These are phyloP conservation scores for Pyrocoelia pectoralis DNA, from an alignment of 2,888 invertebrate species.

Conservation along the genomic window DNA sequence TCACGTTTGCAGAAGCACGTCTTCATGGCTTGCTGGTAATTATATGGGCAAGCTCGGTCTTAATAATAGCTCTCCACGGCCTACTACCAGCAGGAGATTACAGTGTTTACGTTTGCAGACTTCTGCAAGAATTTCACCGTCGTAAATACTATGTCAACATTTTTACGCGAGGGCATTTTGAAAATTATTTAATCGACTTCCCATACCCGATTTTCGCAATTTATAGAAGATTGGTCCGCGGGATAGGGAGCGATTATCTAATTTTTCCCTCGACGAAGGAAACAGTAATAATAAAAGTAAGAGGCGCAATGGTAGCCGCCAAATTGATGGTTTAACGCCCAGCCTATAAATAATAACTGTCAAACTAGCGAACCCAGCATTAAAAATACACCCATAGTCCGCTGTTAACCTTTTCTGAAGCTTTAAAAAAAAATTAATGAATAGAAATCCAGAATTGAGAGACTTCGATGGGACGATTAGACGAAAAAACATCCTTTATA, in stretches of 20 bases:
- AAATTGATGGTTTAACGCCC: constrained; percentile 40
- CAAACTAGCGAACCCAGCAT: constrained; percentile 18
- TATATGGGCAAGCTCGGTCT: constrained; percentile 53
- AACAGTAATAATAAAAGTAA: constrained; percentile 23
- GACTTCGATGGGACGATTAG: background rate
- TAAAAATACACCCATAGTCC: background rate
- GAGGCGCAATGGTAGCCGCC: constrained; percentile 34
- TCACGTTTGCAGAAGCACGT: constrained; percentile 57
- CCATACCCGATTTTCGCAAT: too few species aligned
- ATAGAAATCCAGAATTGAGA: background rate
- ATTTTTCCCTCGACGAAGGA: background rate
- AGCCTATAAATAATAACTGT: constrained; percentile 41
- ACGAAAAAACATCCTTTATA: background rate
- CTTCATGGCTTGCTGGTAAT: constrained; percentile 53
- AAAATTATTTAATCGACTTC: too few species aligned
- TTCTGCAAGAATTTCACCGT: constrained; percentile 34
- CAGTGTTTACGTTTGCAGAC: constrained; percentile 38
- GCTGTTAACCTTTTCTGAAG: constrained; percentile 6
- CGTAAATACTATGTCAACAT: constrained; percentile 34
- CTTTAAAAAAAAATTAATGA: background rate
- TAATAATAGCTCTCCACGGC: constrained; percentile 49
- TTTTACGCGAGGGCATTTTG: constrained; percentile 13
- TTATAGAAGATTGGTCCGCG: background rate
- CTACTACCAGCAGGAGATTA: constrained; percentile 38
- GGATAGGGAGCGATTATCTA: background rate